Evolutionary conservation across 1,140 invertebrate species (phyloP).

Genomic region (Ruditapes philippinarum): DNA sequence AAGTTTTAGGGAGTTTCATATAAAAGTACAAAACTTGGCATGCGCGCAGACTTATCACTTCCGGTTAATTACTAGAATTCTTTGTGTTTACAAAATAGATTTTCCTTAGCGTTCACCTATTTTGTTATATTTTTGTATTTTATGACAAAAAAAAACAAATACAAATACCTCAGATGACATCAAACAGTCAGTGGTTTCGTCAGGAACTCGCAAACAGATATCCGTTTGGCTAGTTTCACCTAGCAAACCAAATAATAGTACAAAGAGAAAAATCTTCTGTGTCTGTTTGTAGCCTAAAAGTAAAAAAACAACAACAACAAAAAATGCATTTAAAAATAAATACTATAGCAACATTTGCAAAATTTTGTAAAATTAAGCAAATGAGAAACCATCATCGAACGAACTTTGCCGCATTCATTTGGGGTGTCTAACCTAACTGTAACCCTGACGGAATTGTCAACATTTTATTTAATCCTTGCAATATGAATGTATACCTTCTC

Average conservation of each 20-base stretch:
- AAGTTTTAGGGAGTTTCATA: too few species aligned
- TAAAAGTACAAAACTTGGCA: too few species aligned
- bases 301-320: background rate
- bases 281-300: background rate
- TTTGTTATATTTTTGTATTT: background rate
- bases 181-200: constrained; percentile 14
- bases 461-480: too few species aligned
- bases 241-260: background rate
- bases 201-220: background rate
- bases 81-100: background rate
- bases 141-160: background rate
- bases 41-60: too few species aligned
- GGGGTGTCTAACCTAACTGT: too few species aligned
- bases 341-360: too few species aligned
- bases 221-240: background rate
- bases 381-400: too few species aligned
- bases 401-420: too few species aligned
- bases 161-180: background rate
- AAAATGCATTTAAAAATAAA: too few species aligned
- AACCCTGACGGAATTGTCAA: too few species aligned
- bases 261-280: background rate
- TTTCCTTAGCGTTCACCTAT: background rate
- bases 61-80: background rate
- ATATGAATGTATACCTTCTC: too few species aligned
- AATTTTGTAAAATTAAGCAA: too few species aligned